Percentiles rank a stretch among this genome's conserved stretches.
Conservation (phyloP, 53 echinoderm and acorn worm species). For the Antedon mediterranea region DNA sequence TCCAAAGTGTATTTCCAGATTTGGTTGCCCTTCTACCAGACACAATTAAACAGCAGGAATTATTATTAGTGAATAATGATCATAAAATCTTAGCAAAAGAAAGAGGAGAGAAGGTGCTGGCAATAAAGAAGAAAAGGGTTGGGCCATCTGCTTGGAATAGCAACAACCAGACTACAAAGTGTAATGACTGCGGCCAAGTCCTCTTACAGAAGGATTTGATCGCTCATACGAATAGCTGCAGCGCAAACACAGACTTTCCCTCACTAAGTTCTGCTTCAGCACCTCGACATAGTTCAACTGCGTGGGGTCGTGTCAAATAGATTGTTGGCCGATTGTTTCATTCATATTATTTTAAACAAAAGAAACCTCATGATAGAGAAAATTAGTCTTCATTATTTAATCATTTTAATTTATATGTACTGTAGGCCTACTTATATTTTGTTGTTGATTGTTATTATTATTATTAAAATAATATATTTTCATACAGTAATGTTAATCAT, state of each 20-base stretch:
- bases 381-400: too few species aligned
- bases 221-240: background rate
- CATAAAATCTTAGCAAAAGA: conserved; percentile 12
- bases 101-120: background rate
- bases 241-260: background rate
- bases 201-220: background rate
- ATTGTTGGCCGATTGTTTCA: too few species aligned
- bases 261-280: background rate
- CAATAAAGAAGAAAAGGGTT: conserved; percentile 3
- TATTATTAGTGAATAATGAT: conserved; percentile 45
- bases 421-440: too few species aligned
- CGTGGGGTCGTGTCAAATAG: background rate
- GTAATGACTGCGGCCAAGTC: background rate
- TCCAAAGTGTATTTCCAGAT: conserved; percentile 57
- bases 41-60: conserved; percentile 61
- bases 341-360: too few species aligned
- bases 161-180: background rate
- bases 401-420: too few species aligned
- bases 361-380: too few species aligned
- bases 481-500: too few species aligned
- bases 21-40: conserved; percentile 84
- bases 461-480: too few species aligned
- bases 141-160: background rate
- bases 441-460: too few species aligned
- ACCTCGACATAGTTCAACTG: background rate